Evolutionary conservation across 2,797 vertebrate genomes (phyloP).

Genomic region (Otolemur crassicaudatus): DNA sequence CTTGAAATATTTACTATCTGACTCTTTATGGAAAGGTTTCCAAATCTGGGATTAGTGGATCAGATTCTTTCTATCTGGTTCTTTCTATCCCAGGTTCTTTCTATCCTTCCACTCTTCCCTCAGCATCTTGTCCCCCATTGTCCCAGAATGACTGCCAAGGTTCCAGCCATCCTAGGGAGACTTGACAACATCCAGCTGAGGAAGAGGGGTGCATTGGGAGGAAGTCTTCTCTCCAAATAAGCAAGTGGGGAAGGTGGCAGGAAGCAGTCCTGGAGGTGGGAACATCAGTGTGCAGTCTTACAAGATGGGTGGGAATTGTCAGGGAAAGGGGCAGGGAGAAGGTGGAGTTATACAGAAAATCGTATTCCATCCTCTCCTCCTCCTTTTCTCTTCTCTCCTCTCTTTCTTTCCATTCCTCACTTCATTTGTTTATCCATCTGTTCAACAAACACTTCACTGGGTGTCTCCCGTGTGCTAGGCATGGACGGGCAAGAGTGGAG

Average conservation of each 20-base stretch:
- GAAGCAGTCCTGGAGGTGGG: constrained; percentile 4
- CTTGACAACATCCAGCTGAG: neutral
- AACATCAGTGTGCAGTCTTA: neutral
- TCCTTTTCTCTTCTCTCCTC: neutral
- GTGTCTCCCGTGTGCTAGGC: neutral
- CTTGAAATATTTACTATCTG: neutral
- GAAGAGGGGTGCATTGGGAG: neutral
- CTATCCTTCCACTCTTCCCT: neutral
- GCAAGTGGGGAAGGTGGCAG: neutral
- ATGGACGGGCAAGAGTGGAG: neutral
- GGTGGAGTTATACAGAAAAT: neutral
- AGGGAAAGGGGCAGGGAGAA: too few species aligned
- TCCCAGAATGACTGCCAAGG: neutral
- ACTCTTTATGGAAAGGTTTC: neutral
- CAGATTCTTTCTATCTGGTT: too few species aligned
- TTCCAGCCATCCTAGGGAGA: neutral
- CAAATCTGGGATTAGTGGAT: neutral
- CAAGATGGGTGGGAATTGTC: neutral
- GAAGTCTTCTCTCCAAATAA: neutral
- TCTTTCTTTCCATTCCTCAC: neutral
- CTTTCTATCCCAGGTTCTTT: neutral
- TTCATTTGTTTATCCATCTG: neutral
- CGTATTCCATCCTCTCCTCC: neutral
- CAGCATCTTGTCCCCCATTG: neutral
- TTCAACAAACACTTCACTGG: neutral